Percentiles rank a stretch among this genome's conserved stretches.
These are phyloP conservation scores for Stenichneumon culpator DNA, from an alignment of 2,888 invertebrate species.

Conservation along the genomic window DNA sequence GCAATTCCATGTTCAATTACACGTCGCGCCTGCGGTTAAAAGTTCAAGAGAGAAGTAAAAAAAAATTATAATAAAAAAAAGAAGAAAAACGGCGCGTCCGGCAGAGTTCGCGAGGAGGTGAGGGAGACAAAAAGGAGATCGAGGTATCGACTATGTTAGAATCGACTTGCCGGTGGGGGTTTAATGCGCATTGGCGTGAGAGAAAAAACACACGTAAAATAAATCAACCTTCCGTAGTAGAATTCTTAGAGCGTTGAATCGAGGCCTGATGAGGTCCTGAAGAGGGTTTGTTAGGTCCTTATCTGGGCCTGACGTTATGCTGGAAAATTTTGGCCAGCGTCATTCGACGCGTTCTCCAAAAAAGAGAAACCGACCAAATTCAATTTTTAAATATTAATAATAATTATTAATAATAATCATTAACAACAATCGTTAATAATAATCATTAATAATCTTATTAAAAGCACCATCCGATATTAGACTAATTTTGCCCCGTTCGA, in stretches of 20 bases:
- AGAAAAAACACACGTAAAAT: slow-evolving; percentile 1
- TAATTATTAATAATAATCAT: not conserved
- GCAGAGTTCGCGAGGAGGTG: slow-evolving; percentile 20
- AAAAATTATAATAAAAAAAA: slow-evolving; percentile 12
- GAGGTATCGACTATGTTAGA: not conserved
- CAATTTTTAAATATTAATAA: not conserved
- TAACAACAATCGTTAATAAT: not conserved
- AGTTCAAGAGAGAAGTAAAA: slow-evolving; percentile 37
- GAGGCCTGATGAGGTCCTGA: too few relatives aligned
- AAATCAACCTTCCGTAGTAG: not conserved
- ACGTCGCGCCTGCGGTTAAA: slow-evolving; percentile 71
- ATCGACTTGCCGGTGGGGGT: not conserved
- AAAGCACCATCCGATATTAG: not conserved
- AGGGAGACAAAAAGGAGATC: slow-evolving; percentile 8
- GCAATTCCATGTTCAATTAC: slow-evolving; percentile 79
- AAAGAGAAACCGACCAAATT: not conserved
- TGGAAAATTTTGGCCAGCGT: not conserved
- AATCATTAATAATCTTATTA: not conserved
- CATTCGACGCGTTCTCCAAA: not conserved
- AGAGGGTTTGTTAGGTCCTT: too few relatives aligned
- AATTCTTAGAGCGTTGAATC: too few relatives aligned
- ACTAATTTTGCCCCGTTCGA: not conserved
- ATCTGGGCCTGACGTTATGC: not conserved
- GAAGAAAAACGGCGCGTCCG: slow-evolving; percentile 1
- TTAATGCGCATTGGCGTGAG: not conserved